phyloP scores from a whole-genome alignment of 2,888 invertebrate species.

The Tromatobia lineatoria region DNA sequence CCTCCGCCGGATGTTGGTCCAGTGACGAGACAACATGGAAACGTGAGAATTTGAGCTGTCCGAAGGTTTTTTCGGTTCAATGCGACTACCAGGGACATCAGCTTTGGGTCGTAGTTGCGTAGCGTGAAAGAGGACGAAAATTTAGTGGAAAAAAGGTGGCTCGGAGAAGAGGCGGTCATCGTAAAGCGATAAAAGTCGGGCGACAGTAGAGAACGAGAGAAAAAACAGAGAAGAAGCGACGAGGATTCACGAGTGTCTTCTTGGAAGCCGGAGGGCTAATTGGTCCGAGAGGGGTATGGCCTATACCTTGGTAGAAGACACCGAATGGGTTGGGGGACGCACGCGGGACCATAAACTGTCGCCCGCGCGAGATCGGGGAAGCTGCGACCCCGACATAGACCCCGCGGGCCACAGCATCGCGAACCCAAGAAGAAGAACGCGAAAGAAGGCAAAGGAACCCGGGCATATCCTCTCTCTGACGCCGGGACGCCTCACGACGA shows the following conservation, averaged over 20 bases:
- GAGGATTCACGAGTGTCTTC: slow-evolving; percentile 75
- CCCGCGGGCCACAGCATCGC: slow-evolving; percentile 49
- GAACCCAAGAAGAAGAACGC: slow-evolving; percentile 28
- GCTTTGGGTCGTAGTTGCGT: slow-evolving; percentile 19
- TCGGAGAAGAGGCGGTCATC: slow-evolving; percentile 66
- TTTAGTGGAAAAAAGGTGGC: slow-evolving; percentile 64
- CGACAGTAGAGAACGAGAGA: slow-evolving; percentile 64
- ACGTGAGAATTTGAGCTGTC: slow-evolving; percentile 16
- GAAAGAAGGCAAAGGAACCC: slow-evolving; percentile 53
- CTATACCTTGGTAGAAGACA: slow-evolving; percentile 55
- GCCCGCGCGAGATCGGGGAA: slow-evolving; percentile 79
- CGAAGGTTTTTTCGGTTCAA: too few species aligned
- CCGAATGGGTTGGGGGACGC: slow-evolving; percentile 63
- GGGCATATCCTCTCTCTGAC: slow-evolving; percentile 32
- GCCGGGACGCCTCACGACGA: slow-evolving; percentile 21
- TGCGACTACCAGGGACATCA: slow-evolving; percentile 1
- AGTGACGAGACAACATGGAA: not conserved
- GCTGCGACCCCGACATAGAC: slow-evolving; percentile 69
- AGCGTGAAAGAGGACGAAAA: slow-evolving; percentile 20
- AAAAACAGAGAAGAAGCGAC: slow-evolving; percentile 50
- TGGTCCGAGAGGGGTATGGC: slow-evolving; percentile 75
- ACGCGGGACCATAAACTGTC: slow-evolving; percentile 84
- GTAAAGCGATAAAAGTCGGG: slow-evolving; percentile 75
- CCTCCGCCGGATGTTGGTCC: not conserved
- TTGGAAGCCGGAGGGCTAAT: slow-evolving; percentile 84